Percentiles rank a stretch among this genome's conserved stretches.
Conservation (phyloP, 2,113 vertebrate genomes). For the Malaclemys terrapin region DNA sequence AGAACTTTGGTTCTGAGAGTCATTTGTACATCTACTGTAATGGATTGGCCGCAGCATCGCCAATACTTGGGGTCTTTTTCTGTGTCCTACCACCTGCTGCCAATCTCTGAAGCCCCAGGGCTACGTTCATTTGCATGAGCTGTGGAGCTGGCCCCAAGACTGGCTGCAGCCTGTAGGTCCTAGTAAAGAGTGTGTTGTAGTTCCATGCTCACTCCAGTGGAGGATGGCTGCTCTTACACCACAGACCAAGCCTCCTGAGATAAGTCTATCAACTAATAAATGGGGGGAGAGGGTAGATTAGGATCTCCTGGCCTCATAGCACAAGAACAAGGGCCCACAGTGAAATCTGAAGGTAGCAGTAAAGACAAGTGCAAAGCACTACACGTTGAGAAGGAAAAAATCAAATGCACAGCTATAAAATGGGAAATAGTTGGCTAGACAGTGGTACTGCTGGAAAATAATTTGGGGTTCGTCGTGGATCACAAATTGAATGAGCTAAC, state of each 20-base stretch:
- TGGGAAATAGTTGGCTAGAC: neutral
- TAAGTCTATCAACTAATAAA: neutral
- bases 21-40: neutral
- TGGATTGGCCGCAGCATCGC: neutral
- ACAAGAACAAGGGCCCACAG: neutral
- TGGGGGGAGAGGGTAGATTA: neutral
- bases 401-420: neutral
- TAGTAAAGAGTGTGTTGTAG: neutral
- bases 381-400: neutral
- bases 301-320: neutral
- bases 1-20: neutral
- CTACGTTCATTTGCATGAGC: neutral
- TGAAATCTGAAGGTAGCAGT: neutral
- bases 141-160: neutral
- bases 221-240: neutral
- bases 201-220: neutral
- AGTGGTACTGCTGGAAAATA: neutral
- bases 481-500: neutral
- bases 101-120: neutral
- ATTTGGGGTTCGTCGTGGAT: neutral
- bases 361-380: neutral
- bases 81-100: neutral
- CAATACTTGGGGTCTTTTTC: neutral
- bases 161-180: neutral
- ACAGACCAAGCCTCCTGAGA: neutral